A percentile compares a stretch with the other conserved stretches of the same genome.
Conservation (phyloP, 2,888 invertebrate species). For the Nemotelus nigrinus region DNA sequence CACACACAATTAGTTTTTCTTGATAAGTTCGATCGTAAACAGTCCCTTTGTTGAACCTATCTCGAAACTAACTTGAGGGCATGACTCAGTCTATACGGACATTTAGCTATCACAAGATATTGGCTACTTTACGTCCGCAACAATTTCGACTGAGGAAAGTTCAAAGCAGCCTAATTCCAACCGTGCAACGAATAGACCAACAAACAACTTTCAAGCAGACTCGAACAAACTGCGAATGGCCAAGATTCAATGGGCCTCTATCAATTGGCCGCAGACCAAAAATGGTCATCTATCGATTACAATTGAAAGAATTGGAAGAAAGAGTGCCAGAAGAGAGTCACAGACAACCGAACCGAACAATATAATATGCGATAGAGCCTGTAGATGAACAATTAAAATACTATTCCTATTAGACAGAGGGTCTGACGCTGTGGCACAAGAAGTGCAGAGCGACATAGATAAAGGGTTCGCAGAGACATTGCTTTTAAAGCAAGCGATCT, state of each 20-base stretch:
- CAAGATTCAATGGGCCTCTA: conserved; percentile 36
- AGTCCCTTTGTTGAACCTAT: conserved; percentile 34
- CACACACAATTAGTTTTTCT: conserved; percentile 7
- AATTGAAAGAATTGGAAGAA: conserved; percentile 37
- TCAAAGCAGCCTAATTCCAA: conserved; percentile 30
- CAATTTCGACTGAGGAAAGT: conserved; percentile 23
- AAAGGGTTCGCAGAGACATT: conserved; percentile 22
- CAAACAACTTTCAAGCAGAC: conserved; percentile 28
- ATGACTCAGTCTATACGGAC: conserved; percentile 14
- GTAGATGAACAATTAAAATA: conserved; percentile 42
- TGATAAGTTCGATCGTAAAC: conserved; percentile 22
- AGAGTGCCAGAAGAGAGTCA: conserved; percentile 16
- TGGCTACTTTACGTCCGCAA: background rate
- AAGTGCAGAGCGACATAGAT: conserved; percentile 8
- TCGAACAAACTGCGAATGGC: conserved; percentile 32
- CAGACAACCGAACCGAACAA: background rate
- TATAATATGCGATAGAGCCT: conserved; percentile 12
- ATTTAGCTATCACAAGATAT: background rate
- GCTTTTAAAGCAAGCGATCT: background rate
- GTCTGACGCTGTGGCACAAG: background rate
- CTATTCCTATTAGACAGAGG: background rate
- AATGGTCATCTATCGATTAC: conserved; percentile 39
- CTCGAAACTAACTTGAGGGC: background rate
- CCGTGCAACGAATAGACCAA: background rate
- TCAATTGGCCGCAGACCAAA: conserved; percentile 40